Evolutionary conservation across 2,888 invertebrate species (phyloP), one percentile per base, ranked within the genome.

Genomic region (Eilema depressum): DNA sequence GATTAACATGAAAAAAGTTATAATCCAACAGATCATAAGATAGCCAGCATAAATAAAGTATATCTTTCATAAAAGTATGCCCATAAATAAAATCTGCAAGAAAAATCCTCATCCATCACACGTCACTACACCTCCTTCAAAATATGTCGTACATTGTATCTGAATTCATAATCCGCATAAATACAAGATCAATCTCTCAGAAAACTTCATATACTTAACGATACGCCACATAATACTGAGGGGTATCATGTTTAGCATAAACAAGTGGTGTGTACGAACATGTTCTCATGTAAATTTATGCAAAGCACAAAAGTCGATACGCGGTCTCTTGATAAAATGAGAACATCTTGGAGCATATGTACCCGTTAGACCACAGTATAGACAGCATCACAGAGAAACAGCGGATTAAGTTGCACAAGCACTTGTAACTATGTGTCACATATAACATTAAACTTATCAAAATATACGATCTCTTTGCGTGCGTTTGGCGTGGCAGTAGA

Each of bases 241-340:
- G 87, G 76, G 85, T 88, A 85, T 88, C 88, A 83, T 83, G 86
- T 82, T 87, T 85, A 83, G 87, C 87, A 88, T 90, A 89, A 86
- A 83, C 88, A 88, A 88, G 89, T 87, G 84, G 77, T 80, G 76
- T 76, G 75, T 81, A 80, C 73, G 84, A 86, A 87, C 84, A 89
- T 90, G 86, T 91, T 90, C 83, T 85, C 85, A 94, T 94, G 93
- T 89, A 94, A 94, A 94, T 94, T 91, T 94, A 94, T 94, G 93
- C 90, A 92, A 93, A 94, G 89, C 89, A 87, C 88, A 88, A 89
- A 91, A 91, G 91, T 93, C 92, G 93, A 93, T 94, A 92, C 89
- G 85, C 80, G 87, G 88, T 89, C 90, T 88, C 88, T 85, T 83
- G 89, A 87, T 87, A 85, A 83, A 86, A 87, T 87, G 83, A 81